Evolutionary conservation across 2,888 invertebrate genomes (phyloP), one percentile per base, ranked within the genome.

Genomic region (Cerceris ruficornis): DNA sequence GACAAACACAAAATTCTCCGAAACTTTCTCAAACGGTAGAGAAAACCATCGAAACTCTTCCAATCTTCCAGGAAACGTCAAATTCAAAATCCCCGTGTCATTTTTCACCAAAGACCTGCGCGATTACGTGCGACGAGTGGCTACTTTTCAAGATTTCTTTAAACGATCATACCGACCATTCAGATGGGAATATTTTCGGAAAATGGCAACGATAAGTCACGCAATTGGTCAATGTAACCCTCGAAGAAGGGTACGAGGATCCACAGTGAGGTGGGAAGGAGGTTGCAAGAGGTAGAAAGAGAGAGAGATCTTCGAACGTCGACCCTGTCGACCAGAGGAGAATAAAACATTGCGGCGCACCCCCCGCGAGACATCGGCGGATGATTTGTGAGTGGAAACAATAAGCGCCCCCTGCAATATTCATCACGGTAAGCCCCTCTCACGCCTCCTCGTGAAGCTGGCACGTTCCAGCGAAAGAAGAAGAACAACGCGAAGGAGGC

Each of bases 321-420:
- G 83, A 82, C 73, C 71, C 80, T 82, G 86, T 86, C 86, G 87
- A 85, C 86, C 86, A 81, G 75, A 76, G 84, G 81, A 88, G 89
- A 91, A 91, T 91, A 91, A 91, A 91, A 91, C 90, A 91, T 91
- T 82, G 89, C 85, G 87, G 86, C 81, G 80, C 81, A 72, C 87
- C 80, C 89, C 91, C 90, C 90, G 90, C 89, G 91, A 91, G 91
- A 92, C 91, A 90, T 91, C 86, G 90, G 90, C 87, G 90, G 88
- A 91, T 91, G 91, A 92, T 91, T 91, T 92, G 91, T 92, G 92
- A 91, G 91, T 88, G 88, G 90, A 92, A 92, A 92, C 92, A 91
- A 92, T 92, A 91, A 92, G 90, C 91, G 89, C 88, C 89, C 91
- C 88, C 86, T 91, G 89, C 90, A 92, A 91, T 92, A 91, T 92